Evolutionary conservation across 1,140 invertebrate species (phyloP).

Genomic region (Stenopsyche tienmushanensis): DNA sequence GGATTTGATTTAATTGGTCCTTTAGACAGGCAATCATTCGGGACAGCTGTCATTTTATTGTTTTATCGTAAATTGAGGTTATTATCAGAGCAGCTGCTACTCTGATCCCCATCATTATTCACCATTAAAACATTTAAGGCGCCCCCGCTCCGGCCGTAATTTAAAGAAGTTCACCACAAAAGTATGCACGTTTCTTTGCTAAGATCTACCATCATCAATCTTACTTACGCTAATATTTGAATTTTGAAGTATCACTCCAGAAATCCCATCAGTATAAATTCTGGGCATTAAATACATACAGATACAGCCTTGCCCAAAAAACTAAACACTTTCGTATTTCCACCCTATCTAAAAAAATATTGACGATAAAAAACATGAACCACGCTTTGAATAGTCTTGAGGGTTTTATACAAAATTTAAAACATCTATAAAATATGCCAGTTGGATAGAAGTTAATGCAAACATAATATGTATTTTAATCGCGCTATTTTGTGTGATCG

Average conservation of each 20-base stretch:
- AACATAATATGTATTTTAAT: no score
- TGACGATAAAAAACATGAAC: no score
- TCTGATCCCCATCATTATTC: conserved; percentile 22
- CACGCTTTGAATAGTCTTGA: no score
- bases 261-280: not conserved
- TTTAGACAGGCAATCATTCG: conserved; percentile 21
- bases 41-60: conserved; percentile 34
- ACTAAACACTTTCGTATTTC: not conserved
- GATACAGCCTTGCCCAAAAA: not conserved
- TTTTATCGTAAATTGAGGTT: conserved; percentile 34
- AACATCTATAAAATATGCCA: no score
- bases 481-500: no score
- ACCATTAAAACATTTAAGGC: conserved; percentile 25
- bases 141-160: not conserved
- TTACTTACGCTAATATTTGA: not conserved
- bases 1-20: conserved; percentile 30
- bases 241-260: not conserved
- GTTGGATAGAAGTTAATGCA: no score
- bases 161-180: not conserved
- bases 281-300: not conserved
- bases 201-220: not conserved
- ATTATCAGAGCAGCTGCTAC: conserved; percentile 23
- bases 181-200: no score
- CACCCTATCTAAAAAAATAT: no score
- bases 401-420: no score